Evolutionary conservation across 2,888 invertebrate genomes (phyloP), one percentile per base, ranked within the genome.

Genomic region (Cryptocheilus praepositus): DNA sequence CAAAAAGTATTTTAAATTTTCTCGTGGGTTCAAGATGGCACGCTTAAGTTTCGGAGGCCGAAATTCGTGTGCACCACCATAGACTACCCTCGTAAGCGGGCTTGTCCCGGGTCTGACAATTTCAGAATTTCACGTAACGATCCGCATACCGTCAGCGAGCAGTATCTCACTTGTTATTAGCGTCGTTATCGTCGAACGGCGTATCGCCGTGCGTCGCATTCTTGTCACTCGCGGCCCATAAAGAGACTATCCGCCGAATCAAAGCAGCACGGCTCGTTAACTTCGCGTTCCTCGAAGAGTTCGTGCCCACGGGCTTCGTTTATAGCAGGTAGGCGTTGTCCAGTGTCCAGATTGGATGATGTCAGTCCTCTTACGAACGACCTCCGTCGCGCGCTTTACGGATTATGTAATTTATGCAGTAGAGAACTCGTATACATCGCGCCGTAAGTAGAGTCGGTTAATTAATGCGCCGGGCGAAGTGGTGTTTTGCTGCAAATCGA

Each of bases 241-340:
- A 36, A 36, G 36, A 19, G 21, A 52, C 21, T 52, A 19, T 36
- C 36, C 36, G 8, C 36, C 36, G 36, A 36, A 36, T 36, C 36
- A 11, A 36, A 36, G 36, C 36, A 19, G 36, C 15, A 22, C 8
- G 61, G 19, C 45, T 45, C 19, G 36, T 15, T 36, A 51, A 66
- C 66, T 60, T 62, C 19, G n/a, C 44, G 60, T 57, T 28, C 46
- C 46, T 49, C 55, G 28, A 21, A 55, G 44, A 57, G 18, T 44
- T 52, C 53, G 46, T 25, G 53, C 43, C 51, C 15, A 36, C 22
- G 58, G 28, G 44, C 45, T 5, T 36, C 45, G 45, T 67, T 70
- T 67, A 70, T 52, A 25, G 25, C 61, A 59, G 67, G 52, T 61
- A 54, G 65, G 44, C 45, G 71, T 65, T 60, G 65, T 65, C 66